These are phyloP conservation scores for Beaufortia kweichowensis DNA, from an alignment of 2,113 vertebrate genomes.

Conservation along the genomic window DNA sequence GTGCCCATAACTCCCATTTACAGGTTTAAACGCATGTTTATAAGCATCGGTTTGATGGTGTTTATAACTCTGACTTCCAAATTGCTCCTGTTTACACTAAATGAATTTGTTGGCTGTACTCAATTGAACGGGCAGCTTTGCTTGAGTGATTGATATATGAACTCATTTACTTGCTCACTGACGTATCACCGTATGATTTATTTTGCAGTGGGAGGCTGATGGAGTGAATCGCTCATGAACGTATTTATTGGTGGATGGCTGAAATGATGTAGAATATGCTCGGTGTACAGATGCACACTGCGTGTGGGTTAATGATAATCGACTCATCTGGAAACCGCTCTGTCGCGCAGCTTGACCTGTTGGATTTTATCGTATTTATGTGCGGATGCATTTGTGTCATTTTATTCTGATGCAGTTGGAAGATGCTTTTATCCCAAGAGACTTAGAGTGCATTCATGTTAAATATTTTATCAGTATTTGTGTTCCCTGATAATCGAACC, in stretches of 20 bases:
- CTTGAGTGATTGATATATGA: constrained; percentile 47
- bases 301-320: neutral
- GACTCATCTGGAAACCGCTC: neutral
- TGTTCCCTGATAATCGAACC: too few species aligned
- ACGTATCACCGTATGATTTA: constrained; percentile 34
- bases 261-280: constrained; percentile 20
- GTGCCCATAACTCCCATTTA: neutral
- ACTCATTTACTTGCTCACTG: constrained; percentile 45
- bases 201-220: constrained; percentile 26
- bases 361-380: neutral
- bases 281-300: neutral
- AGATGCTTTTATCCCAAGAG: too few species aligned
- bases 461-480: too few species aligned
- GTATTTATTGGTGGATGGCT: constrained; percentile 17
- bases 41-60: constrained; percentile 27
- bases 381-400: neutral
- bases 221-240: constrained; percentile 14
- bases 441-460: too few species aligned
- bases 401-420: too few species aligned
- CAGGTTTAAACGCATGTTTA: constrained; percentile 29
- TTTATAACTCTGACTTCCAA: constrained; percentile 32
- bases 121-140: constrained; percentile 31
- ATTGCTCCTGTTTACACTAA: constrained; percentile 30
- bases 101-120: constrained; percentile 29
- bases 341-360: neutral